Evolutionary conservation across 2,797 vertebrate species (phyloP).

Genomic region (Clarias platycephalus): DNA sequence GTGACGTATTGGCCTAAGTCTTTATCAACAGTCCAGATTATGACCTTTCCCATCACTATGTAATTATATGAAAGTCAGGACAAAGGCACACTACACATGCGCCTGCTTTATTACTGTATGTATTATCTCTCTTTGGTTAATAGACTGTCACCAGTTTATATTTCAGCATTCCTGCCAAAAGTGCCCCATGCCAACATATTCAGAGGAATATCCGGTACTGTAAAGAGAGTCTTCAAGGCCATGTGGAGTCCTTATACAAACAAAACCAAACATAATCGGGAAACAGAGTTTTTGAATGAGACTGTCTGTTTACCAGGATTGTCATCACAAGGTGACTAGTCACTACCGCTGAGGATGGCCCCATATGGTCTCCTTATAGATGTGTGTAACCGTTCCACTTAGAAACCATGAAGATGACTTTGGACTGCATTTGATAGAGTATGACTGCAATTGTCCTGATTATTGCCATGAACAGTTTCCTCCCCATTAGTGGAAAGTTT

Average conservation of each 20-base stretch:
- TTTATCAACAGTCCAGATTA: constrained; percentile 1
- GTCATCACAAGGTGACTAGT: too few relatives aligned
- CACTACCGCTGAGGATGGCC: too few relatives aligned
- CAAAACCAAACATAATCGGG: background rate
- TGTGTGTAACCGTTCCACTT: too few relatives aligned
- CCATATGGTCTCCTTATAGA: too few relatives aligned
- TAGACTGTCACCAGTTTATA: background rate
- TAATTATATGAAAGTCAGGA: background rate
- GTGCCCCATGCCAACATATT: background rate
- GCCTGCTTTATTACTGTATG: background rate
- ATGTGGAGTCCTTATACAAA: background rate
- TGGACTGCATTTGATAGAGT: too few relatives aligned
- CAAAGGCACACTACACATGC: background rate
- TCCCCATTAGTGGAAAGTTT: too few relatives aligned
- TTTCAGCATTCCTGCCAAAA: background rate
- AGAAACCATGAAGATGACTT: too few relatives aligned
- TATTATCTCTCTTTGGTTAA: background rate
- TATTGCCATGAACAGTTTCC: too few relatives aligned
- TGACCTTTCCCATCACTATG: background rate
- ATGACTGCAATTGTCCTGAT: too few relatives aligned
- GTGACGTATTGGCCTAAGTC: background rate
- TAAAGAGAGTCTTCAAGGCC: background rate
- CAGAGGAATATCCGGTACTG: background rate
- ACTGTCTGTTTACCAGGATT: background rate
- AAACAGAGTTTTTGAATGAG: background rate